These are phyloP conservation scores for Creontiades dilutus DNA, from an alignment of 2,888 invertebrate genomes.

Conservation along the genomic window DNA sequence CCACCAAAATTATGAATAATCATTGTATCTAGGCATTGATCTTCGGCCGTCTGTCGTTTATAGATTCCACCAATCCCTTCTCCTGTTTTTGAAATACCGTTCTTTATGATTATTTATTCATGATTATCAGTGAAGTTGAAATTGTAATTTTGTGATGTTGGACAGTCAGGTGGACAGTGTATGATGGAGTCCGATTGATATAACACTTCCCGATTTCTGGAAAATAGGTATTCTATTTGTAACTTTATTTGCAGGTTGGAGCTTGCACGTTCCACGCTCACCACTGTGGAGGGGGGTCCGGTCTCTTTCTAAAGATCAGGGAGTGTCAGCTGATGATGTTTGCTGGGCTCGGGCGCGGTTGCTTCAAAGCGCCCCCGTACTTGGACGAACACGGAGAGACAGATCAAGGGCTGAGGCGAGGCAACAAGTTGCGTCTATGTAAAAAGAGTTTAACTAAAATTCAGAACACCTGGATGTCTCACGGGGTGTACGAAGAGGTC, in stretches of 20 bases:
- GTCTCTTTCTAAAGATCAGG: conserved; percentile 94
- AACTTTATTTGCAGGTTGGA: conserved; percentile 80
- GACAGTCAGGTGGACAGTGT: too few relatives aligned
- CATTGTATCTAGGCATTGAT: too few relatives aligned
- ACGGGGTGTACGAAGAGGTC: conserved; percentile 95
- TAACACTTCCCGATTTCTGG: too few relatives aligned
- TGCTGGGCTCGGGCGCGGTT: conserved; percentile 89
- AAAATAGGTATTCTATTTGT: neutral
- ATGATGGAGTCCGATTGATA: too few relatives aligned
- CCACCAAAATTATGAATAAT: too few relatives aligned
- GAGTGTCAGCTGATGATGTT: conserved; percentile 96
- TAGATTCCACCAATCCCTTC: too few relatives aligned
- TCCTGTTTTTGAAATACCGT: too few relatives aligned
- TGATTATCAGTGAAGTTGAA: too few relatives aligned
- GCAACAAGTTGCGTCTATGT: conserved; percentile 95
- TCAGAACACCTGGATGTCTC: conserved; percentile 93
- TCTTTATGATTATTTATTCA: too few relatives aligned
- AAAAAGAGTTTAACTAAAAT: conserved; percentile 90
- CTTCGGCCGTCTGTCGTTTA: too few relatives aligned
- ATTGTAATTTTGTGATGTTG: too few relatives aligned
- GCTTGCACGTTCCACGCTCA: conserved; percentile 96
- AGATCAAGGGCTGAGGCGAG: conserved; percentile 95
- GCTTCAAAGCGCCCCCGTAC: conserved; percentile 95
- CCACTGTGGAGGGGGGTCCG: conserved; percentile 93
- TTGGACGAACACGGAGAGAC: conserved; percentile 98